phyloP scores from a whole-genome alignment of 2,113 vertebrate species.

The Beaufortia kweichowensis region DNA sequence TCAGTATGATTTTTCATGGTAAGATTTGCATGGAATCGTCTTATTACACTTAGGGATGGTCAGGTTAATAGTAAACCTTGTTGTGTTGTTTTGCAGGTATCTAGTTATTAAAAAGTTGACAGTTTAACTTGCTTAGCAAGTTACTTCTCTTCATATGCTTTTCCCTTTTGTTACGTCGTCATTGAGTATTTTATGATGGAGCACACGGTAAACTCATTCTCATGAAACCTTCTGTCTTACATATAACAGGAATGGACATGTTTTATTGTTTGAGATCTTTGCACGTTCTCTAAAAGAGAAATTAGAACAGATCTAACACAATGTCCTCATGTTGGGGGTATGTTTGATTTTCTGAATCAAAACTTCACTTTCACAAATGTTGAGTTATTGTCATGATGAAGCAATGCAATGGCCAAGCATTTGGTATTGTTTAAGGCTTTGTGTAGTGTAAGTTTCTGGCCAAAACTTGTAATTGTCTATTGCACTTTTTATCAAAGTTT shows the following conservation, averaged over 20 bases:
- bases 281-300: not conserved
- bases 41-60: too few species aligned
- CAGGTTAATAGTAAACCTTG: too few species aligned
- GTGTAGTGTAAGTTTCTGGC: too few species aligned
- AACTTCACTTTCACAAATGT: too few species aligned
- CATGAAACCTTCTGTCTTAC: not conserved
- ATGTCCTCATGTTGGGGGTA: not conserved
- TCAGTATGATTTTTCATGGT: too few species aligned
- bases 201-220: not conserved
- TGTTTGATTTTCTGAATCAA: not conserved
- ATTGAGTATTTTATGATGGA: not conserved
- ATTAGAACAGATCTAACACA: not conserved
- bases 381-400: too few species aligned
- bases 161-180: not conserved
- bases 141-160: too few species aligned
- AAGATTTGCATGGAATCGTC: too few species aligned
- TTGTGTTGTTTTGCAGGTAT: not conserved
- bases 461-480: too few species aligned
- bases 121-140: not conserved
- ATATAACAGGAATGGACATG: not conserved
- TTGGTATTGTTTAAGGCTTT: too few species aligned
- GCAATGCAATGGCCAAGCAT: too few species aligned
- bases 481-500: too few species aligned
- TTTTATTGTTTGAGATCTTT: not conserved
- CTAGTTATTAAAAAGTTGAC: not conserved